Base-by-base conservation (phyloP, 2,888 invertebrate genomes). In the Hirtodrosophila confusa region DNA sequence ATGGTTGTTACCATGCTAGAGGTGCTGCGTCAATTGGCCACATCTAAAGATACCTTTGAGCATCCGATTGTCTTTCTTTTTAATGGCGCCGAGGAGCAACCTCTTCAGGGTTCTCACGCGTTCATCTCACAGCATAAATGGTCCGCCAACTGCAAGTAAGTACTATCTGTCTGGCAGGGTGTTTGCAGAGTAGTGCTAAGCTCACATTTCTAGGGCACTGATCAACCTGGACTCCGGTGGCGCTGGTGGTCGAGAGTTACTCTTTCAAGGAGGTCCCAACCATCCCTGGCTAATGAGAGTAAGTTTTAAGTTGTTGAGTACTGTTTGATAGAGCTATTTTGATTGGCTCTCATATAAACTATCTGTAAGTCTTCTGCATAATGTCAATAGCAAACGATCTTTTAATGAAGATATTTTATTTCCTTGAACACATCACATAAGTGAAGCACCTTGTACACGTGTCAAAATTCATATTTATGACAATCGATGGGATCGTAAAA, bases 141-240 rank as follows among this genome's bases (percentile, higher is more conserved):
- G 98, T 95, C 97, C 0, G 93, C 94, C 61, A 94, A 95, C 61
- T 93, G 97, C 48, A 74, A 91, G 93, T 91, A 60, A 74, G 80
- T 77, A 3, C 0, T 23, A 2, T 31, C 9, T 17, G 17, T 17
- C 17, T 17, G 17, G 17, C 17, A 17, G 31, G 9, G 3, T 5
- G 8, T 2, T 12, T 3, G n/a, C 1, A 0, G 7, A 12, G 6
- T 8, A 6, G 3, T 12, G 1, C 0, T 0, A 9, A 27, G 37
- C 33, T 17, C 3, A 33, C 3, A 36, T 29, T 40, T 3, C 0
- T 17, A 80, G 94, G 45, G 94, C 95, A 0, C 95, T 98, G 53
- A 93, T 99, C 48, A 99, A 99, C 91, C 91, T 99, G 64, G 99
- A 99, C 90, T 95, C 97, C 0, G 96, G 96, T 40, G 99, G 98